Conservation (phyloP, 2,888 invertebrate genomes). For the Eristalinus aeneus region DNA sequence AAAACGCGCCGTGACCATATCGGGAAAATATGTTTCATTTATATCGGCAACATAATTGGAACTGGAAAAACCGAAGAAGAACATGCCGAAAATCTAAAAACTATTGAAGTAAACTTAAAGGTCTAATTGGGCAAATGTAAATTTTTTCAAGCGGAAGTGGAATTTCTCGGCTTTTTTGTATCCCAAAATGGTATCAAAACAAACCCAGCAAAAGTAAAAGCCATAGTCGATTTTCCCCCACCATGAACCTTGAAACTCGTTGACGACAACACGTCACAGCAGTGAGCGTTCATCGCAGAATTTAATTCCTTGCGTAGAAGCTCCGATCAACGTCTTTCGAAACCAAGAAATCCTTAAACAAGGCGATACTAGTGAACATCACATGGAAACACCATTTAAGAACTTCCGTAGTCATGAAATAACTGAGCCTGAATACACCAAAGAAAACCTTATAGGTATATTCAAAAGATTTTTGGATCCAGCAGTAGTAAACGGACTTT, state of each 20-base stretch:
- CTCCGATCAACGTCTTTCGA: conserved; percentile 25
- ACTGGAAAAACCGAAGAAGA: neutral
- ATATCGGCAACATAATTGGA: too few species aligned
- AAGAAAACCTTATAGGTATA: conserved; percentile 27
- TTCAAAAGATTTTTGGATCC: conserved; percentile 43
- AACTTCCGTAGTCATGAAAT: conserved; percentile 38
- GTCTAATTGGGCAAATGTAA: neutral
- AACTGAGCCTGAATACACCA: conserved; percentile 22
- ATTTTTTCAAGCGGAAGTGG: neutral
- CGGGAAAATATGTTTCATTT: neutral
- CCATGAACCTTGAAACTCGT: neutral
- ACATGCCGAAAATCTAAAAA: neutral
- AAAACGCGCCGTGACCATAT: too few species aligned
- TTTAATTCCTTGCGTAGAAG: conserved; percentile 40
- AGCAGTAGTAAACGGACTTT: conserved; percentile 39
- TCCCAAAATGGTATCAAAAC: neutral
- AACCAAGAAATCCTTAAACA: conserved; percentile 39
- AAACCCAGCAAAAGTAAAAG: neutral
- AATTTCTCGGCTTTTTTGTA: neutral
- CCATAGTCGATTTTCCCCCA: neutral
- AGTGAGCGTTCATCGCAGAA: conserved; percentile 44
- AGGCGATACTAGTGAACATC: neutral
- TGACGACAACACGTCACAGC: conserved; percentile 42
- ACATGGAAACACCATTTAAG: neutral
- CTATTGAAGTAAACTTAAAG: neutral